Evolutionary conservation across 2,888 invertebrate species (phyloP).

Genomic region (Apocheima hispidaria): DNA sequence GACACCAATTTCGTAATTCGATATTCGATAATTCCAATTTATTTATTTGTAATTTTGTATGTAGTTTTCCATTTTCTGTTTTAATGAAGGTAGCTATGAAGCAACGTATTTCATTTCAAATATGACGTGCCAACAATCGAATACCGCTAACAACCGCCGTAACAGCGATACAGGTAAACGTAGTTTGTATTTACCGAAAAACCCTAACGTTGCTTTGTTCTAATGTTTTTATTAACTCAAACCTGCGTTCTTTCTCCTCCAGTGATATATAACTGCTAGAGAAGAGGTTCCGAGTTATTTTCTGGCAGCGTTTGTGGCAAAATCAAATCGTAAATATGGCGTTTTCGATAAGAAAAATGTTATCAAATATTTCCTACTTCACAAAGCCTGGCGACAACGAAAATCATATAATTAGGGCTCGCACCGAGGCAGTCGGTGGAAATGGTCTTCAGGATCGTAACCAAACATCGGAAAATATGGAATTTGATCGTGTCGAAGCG

Average conservation of each 20-base stretch:
- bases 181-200: neutral
- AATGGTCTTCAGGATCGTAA: constrained; percentile 28
- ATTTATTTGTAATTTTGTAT: neutral
- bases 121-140: constrained; percentile 53
- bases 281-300: constrained; percentile 18
- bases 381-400: constrained; percentile 64
- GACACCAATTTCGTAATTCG: no score
- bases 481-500: constrained; percentile 63
- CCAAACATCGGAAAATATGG: constrained; percentile 46
- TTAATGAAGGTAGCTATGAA: constrained; percentile 58
- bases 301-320: neutral
- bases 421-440: neutral
- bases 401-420: constrained; percentile 28
- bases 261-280: constrained; percentile 22
- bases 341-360: constrained; percentile 77
- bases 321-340: constrained; percentile 60
- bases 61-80: constrained; percentile 17
- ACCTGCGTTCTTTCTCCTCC: constrained; percentile 12
- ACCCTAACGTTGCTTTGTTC: constrained; percentile 32
- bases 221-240: neutral
- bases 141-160: constrained; percentile 43
- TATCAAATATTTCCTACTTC: constrained; percentile 79
- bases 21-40: neutral
- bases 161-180: constrained; percentile 50
- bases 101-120: constrained; percentile 37